A percentile compares a stretch with the other conserved stretches of the same genome.
phyloP scores from a whole-genome alignment of 2,113 vertebrate genomes.

The Haplochromis burtoni region DNA sequence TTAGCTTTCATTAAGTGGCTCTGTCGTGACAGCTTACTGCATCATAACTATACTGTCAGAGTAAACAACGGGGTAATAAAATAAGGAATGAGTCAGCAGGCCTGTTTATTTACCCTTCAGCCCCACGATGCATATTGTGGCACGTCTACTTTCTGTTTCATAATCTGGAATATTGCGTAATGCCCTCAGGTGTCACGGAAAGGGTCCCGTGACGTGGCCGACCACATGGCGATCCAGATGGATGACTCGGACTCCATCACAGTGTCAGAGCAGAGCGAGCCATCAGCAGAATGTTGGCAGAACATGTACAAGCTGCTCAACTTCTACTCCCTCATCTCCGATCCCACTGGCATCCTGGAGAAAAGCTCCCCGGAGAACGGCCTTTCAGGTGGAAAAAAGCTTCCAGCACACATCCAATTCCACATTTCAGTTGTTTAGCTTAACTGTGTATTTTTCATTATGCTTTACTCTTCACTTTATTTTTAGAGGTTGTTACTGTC shows the following conservation, averaged over 20 bases:
- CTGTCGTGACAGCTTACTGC: not conserved
- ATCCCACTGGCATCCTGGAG: slow-evolving; percentile 95
- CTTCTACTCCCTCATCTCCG: slow-evolving; percentile 98
- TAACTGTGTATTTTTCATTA: not conserved
- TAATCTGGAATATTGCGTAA: not conserved
- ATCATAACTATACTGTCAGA: not conserved
- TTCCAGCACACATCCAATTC: not conserved
- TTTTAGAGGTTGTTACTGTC: not conserved
- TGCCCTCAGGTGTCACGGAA: slow-evolving; percentile 80
- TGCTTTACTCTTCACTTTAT: not conserved
- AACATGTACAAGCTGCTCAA: slow-evolving; percentile 99
- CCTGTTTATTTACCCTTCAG: not conserved
- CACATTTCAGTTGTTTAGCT: not conserved
- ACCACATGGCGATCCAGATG: slow-evolving; percentile 94
- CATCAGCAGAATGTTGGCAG: slow-evolving; percentile 98
- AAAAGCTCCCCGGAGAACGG: slow-evolving; percentile 84
- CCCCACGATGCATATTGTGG: not conserved
- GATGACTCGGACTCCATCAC: slow-evolving; percentile 98
- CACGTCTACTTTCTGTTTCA: not conserved
- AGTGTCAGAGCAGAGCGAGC: slow-evolving; percentile 96
- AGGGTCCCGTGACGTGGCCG: slow-evolving; percentile 93
- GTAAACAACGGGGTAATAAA: not conserved
- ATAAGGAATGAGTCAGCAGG: not conserved
- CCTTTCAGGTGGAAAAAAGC: slow-evolving; percentile 76
- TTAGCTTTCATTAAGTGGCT: not conserved